These are phyloP conservation scores for Pelvicachromis taeniatus DNA, from an alignment of 2,113 vertebrate species.

Conservation along the genomic window DNA sequence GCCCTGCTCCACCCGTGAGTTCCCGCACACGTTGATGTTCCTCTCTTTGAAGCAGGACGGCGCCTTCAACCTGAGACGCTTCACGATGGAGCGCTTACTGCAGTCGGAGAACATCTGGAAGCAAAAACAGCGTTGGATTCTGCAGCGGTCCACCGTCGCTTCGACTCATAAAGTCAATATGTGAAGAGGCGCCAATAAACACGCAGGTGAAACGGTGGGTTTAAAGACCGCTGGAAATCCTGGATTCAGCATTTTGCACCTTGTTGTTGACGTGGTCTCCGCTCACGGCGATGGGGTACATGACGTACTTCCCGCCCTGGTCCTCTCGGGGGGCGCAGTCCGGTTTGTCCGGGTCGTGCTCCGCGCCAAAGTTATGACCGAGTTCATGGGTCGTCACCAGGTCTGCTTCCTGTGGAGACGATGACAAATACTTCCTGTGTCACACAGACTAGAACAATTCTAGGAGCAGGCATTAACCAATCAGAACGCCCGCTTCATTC, in stretches of 20 bases:
- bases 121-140: neutral
- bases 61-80: slow-evolving; percentile 83
- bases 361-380: slow-evolving; percentile 95
- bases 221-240: neutral
- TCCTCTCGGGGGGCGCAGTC: slow-evolving; percentile 90
- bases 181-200: neutral
- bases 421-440: neutral
- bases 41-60: slow-evolving; percentile 86
- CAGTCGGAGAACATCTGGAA: slow-evolving; percentile 90
- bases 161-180: neutral
- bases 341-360: slow-evolving; percentile 88
- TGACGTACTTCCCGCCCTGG: slow-evolving; percentile 91
- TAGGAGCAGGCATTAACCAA: neutral
- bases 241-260: slow-evolving; percentile 65
- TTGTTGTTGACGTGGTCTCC: slow-evolving; percentile 96
- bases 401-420: slow-evolving; percentile 84
- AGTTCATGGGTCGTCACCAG: slow-evolving; percentile 94
- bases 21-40: slow-evolving; percentile 92
- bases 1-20: slow-evolving; percentile 90
- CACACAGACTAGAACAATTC: neutral
- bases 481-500: neutral
- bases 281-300: slow-evolving; percentile 97
- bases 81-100: slow-evolving; percentile 89
- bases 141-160: neutral
- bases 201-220: neutral